Evolutionary conservation across 2,888 invertebrate species (phyloP).

Genomic region (Drosophila conformis): DNA sequence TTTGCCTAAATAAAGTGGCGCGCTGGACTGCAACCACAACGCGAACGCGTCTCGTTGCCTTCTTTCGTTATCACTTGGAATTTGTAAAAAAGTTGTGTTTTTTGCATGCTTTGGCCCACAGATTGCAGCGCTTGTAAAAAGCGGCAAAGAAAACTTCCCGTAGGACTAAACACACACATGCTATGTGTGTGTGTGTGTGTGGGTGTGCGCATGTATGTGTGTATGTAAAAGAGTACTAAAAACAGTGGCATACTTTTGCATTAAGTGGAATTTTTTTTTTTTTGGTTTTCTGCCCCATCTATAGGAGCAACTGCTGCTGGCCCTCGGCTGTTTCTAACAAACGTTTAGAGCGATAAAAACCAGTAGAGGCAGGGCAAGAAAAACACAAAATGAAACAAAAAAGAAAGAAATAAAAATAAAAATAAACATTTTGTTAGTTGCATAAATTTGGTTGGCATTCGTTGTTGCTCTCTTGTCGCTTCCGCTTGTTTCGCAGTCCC

Average conservation of each 20-base stretch:
- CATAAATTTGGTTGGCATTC: constrained; percentile 62
- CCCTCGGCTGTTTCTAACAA: constrained; percentile 31
- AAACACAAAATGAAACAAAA: constrained; percentile 11
- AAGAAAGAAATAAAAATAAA: constrained; percentile 5
- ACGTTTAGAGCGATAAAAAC: constrained; percentile 67
- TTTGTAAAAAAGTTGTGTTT: constrained; percentile 24
- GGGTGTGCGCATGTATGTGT: neutral
- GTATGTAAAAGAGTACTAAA: constrained; percentile 25
- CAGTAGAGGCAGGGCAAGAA: constrained; percentile 30
- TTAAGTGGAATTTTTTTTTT: constrained; percentile 19
- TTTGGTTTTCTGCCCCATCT: neutral
- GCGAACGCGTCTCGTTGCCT: constrained; percentile 20
- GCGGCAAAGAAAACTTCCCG: constrained; percentile 57
- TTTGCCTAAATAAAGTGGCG: constrained; percentile 5
- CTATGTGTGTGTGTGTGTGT: neutral
- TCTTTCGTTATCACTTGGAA: constrained; percentile 29
- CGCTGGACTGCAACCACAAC: constrained; percentile 24
- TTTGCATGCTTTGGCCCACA: constrained; percentile 17
- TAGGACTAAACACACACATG: constrained; percentile 22
- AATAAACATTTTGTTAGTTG: constrained; percentile 72
- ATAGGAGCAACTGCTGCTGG: constrained; percentile 17
- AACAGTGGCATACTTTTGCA: constrained; percentile 39
- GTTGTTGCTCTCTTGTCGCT: constrained; percentile 21
- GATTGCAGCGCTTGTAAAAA: constrained; percentile 47
- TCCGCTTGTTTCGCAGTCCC: constrained; percentile 43